Evolutionary conservation across 2,113 vertebrate species (phyloP), one percentile per base, ranked within the genome.

Genomic region (Australoheros scitulus): DNA sequence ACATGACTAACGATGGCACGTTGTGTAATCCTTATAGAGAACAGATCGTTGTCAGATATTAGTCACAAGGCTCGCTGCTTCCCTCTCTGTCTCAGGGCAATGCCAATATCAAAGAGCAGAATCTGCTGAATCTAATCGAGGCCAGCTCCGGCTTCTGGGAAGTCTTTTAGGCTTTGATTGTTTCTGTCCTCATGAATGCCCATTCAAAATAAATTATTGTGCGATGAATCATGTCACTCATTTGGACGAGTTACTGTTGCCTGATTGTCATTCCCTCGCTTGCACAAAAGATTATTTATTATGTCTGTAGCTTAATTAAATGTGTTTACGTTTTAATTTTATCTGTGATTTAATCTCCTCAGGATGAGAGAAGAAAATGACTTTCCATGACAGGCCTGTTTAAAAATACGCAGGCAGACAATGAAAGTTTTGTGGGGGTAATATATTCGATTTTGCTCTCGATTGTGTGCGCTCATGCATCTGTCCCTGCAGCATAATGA

Each of bases 71-170:
- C 68, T 57, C 43, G 50, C 59, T 17, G 77, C 74, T 75, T 3
- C 72, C 41, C 43, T 65, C 74, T 76, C 79, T 32, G 87, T 70
- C 90, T 86, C 75, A 81, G 80, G 87, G 90, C 85, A 65, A 38
- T 43, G 87, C 79, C 88, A 72, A 68, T 77, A 90, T 88, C 87
- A 77, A 61, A 87, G 81, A 80, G 78, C 81, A 61, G 50, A 82
- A 89, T 90, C 88, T 75, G 13, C 68, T 81, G 57, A 61, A 79
- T 72, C 84, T 90, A 91, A 93, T 86, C 72, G 84, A 82, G 50
- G 68, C 85, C 82, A n/a, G 92, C 85, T 87, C 11, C 47, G 41
- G 84, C 90, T 93, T 90, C 90, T 92, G 86, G 90, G 92, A 90
- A 89, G 78, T 70, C 88, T 81, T 34, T 2, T 3, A 77, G 63